Base-by-base conservation (phyloP, 2,113 vertebrate genomes). In the Calypte anna region DNA sequence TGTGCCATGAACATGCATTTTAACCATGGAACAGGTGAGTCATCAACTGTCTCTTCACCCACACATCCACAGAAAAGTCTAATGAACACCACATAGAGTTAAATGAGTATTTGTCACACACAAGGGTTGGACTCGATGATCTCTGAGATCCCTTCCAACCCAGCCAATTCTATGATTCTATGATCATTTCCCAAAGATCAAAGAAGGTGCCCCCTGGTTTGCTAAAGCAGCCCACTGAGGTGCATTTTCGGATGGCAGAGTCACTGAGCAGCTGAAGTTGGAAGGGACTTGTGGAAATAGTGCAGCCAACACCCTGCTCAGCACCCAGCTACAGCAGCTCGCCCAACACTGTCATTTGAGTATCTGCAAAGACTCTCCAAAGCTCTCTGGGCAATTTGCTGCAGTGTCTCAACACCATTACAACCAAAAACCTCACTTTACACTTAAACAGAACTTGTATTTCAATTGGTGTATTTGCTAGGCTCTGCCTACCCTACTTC, bases 51-150 rank as follows among this genome's bases (percentile, higher is more conserved):
- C 44, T 59, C 46, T 59, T 55, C 6, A 6, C 31, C 43, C 0
- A 0, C 73, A 70, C 0, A 3, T 30, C 38, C 43, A 21, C 1
- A 14, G 53, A 27, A 33, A 25, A 0, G 0, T 54, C 36, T 61
- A 31, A 48, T 1, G 5, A 89, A 28, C 38, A 61, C 5, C 23
- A 30, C 53, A 50, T 10, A 27, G 53, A 73, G 30, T 24, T 46
- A 8, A 46, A 38, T 0, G 9, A 57, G 50, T 5, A 9, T 51
- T 80, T 91, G 93, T 74, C 12, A 2, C 43, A 43, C 58, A 12
- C 0, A 2, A 33, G 33, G 33, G 33, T 33, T 33, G 33, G 33
- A 33, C 33, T 33, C 33, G 33, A 33, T 33, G 33, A 33, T 33
- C 33, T 33, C 33, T 33, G 33, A 33, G 33, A 33, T 33, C 33